Conservation (phyloP, 2,113 vertebrate genomes). For the Cariama cristata region DNA sequence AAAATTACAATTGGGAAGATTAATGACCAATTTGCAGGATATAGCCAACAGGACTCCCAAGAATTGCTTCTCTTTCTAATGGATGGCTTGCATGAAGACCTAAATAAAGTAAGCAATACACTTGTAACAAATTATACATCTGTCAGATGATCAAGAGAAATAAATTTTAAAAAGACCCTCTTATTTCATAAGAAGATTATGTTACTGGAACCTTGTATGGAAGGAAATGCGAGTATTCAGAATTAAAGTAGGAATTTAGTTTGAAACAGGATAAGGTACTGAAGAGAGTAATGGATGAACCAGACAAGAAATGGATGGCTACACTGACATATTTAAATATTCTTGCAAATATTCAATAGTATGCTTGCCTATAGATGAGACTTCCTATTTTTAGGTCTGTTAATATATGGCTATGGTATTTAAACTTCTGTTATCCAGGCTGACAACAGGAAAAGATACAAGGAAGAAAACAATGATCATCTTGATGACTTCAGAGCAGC, state of each 20-base stretch:
- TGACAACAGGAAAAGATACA: slow-evolving; percentile 93
- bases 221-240: neutral
- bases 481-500: slow-evolving; percentile 89
- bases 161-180: neutral
- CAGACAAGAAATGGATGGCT: neutral
- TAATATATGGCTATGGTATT: neutral
- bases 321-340: neutral
- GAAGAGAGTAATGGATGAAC: neutral
- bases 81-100: slow-evolving; percentile 97
- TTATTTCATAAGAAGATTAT: neutral
- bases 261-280: neutral
- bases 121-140: neutral
- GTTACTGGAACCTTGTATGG: neutral
- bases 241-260: neutral
- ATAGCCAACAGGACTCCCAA: slow-evolving; percentile 96
- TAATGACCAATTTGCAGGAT: slow-evolving; percentile 93
- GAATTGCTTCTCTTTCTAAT: slow-evolving; percentile 96
- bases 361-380: neutral
- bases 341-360: neutral
- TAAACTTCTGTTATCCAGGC: slow-evolving; percentile 76
- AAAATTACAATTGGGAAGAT: slow-evolving; percentile 97
- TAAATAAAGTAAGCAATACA: slow-evolving; percentile 89
- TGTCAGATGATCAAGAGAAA: neutral
- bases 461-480: slow-evolving; percentile 93
- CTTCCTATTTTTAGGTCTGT: neutral